These are phyloP conservation scores for Dufourea novaeangliae DNA, from an alignment of 1,140 invertebrate species.

Conservation along the genomic window DNA sequence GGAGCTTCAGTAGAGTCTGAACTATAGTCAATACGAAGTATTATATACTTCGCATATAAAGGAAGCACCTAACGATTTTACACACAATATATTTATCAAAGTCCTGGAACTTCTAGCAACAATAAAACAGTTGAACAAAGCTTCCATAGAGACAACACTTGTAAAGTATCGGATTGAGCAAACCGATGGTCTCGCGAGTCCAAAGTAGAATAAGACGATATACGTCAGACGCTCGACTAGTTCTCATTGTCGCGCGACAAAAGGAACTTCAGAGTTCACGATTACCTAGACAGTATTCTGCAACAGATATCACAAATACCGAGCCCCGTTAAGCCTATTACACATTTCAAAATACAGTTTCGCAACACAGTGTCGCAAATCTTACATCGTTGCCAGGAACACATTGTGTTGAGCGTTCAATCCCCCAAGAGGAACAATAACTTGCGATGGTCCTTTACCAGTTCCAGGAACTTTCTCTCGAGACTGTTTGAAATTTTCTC, in stretches of 20 bases:
- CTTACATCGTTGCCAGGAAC: neutral
- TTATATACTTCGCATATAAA: too few relatives aligned
- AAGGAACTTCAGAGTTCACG: neutral
- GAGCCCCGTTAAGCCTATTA: neutral
- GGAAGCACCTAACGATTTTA: too few relatives aligned
- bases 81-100: too few relatives aligned
- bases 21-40: too few relatives aligned
- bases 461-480: too few relatives aligned
- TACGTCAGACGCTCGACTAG: neutral
- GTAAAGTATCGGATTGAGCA: neutral
- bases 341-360: neutral
- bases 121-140: neutral
- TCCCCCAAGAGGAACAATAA: too few relatives aligned
- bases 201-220: neutral
- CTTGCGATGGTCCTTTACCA: too few relatives aligned
- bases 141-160: neutral
- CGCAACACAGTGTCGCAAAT: neutral
- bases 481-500: too few relatives aligned
- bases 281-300: neutral
- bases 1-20: too few relatives aligned
- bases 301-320: too few relatives aligned
- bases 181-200: too few relatives aligned
- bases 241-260: neutral
- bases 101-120: neutral
- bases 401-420: too few relatives aligned